Base-by-base conservation (phyloP, 2,888 invertebrate species). In the Epinotia nisella region DNA sequence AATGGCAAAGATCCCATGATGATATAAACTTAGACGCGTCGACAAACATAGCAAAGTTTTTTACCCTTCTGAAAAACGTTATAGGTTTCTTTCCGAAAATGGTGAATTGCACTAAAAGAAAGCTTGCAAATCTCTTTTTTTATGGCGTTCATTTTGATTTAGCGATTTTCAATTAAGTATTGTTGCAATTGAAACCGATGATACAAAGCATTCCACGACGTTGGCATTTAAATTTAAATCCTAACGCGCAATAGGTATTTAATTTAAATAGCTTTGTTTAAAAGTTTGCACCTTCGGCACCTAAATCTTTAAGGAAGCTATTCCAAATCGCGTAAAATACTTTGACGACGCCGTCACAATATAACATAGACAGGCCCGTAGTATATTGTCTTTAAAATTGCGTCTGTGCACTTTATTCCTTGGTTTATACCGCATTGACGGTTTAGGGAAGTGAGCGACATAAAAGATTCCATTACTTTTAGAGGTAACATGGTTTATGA, bases 381-480 rank as follows among this genome's bases (percentile, higher is more conserved):
- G 41, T 45, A 66, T 87, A 87, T 86, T 87, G 86, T 87, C 85
- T 86, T 83, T 82, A 81, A 84, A 84, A 85, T 82, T 81, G 82
- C 82, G 76, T 84, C 80, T 87, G 87, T 86, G 73, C 73, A 64
- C 68, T 73, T 72, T 64, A 68, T 73, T n/a, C 51, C 49, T 45
- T 19, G 24, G 62, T 73, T 86, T 85, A 81, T 76, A 79, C 81
- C 76, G 74, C 74, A 77, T 76, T 80, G 79, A 80, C 80, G 82
- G 82, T 83, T 83, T 84, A 83, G 80, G 84, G 83, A 86, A 87
- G 81, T 83, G 79, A 81, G 80, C 79, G 80, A 83, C 81, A 80
- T 83, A 82, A 85, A 84, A 79, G 81, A 83, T 85, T 85, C 85
- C 81, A 84, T 83, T 70, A 70, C 55, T 17, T 65, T 58, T 53